Evolutionary conservation across 2,113 vertebrate genomes (phyloP).

Genomic region (Glareola pratincola): DNA sequence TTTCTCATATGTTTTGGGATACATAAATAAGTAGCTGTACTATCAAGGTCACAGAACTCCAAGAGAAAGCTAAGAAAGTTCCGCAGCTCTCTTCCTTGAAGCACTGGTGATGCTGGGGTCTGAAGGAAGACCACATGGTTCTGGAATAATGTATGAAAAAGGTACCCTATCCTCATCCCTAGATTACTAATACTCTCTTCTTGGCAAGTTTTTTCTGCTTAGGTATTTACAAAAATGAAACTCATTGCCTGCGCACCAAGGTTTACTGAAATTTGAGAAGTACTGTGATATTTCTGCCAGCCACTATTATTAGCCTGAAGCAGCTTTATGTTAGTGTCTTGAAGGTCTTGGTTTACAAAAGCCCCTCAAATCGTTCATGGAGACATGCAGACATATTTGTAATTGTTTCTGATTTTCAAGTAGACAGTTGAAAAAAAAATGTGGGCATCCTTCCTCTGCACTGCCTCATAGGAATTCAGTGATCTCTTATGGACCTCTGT

Average conservation of each 20-base stretch:
- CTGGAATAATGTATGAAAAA: background rate
- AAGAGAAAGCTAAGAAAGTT: background rate
- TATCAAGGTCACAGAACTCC: background rate
- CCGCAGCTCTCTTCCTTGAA: background rate
- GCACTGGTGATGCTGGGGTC: background rate
- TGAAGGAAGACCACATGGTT: background rate
- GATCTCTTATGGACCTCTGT: background rate
- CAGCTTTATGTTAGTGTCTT: background rate
- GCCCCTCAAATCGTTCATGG: background rate
- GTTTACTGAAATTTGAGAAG: background rate
- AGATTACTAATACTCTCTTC: background rate
- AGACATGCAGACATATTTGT: background rate
- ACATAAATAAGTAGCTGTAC: background rate
- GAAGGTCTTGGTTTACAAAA: background rate
- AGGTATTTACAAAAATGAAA: background rate
- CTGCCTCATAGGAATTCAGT: background rate
- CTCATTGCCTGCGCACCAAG: background rate
- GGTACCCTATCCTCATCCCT: background rate
- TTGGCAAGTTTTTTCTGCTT: background rate
- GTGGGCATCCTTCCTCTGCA: background rate
- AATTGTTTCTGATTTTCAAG: conserved; percentile 2
- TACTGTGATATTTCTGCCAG: background rate
- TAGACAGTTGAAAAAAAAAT: background rate
- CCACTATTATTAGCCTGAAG: background rate
- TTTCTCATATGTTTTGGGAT: background rate